Percentiles rank a stretch among this genome's conserved stretches.
These are phyloP conservation scores for Antedon mediterranea DNA, from an alignment of 53 echinoderm and acorn worm genomes.

Conservation along the genomic window DNA sequence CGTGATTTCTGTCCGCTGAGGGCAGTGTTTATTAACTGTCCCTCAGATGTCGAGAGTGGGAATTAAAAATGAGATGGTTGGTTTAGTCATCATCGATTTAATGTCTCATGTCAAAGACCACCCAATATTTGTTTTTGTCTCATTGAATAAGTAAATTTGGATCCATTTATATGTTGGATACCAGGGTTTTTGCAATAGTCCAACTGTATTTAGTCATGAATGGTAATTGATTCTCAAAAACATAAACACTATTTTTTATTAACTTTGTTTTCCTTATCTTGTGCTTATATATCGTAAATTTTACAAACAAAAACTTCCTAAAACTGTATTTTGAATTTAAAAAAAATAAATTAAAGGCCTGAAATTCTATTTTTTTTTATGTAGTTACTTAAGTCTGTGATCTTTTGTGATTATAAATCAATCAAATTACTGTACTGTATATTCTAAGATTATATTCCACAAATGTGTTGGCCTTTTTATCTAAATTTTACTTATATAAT, in stretches of 20 bases:
- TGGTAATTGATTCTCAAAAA: background rate
- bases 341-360: too few species aligned
- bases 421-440: too few species aligned
- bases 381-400: too few species aligned
- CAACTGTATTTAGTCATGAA: background rate
- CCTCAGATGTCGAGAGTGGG: background rate
- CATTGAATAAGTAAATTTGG: background rate
- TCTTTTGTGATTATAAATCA: too few species aligned
- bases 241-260: background rate
- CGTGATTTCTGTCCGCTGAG: conserved; percentile 31
- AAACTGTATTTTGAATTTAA: too few species aligned
- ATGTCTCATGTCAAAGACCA: background rate
- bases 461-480: too few species aligned
- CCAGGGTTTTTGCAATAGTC: background rate
- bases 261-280: too few species aligned
- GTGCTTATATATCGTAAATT: too few species aligned
- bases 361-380: too few species aligned
- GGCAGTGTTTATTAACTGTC: background rate
- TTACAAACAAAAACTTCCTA: too few species aligned
- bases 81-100: background rate
- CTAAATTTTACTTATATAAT: too few species aligned
- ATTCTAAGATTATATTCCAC: too few species aligned
- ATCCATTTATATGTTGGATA: background rate
- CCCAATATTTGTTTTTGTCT: background rate
- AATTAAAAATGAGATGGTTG: background rate